A percentile compares a stretch with the other conserved stretches of the same genome.
Conservation (phyloP, 2,888 invertebrate species). For the Odontomyia ornata region DNA sequence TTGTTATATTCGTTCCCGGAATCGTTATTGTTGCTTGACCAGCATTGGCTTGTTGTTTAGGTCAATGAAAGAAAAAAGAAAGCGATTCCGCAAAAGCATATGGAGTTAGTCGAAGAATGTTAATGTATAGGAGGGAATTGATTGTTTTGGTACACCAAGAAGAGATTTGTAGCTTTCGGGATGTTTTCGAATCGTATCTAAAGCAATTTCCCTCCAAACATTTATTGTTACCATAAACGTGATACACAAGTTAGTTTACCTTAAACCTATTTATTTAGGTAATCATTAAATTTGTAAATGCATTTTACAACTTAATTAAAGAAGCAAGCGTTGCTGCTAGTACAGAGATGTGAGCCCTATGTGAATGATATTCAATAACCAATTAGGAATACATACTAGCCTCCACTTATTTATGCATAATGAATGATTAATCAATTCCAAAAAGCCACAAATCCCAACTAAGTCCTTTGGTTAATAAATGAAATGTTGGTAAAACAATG, state of each 20-base stretch:
- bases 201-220: too few species aligned
- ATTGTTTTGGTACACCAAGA: not conserved
- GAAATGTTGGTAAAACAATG: not conserved
- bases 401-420: not conserved
- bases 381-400: too few species aligned
- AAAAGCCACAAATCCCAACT: constrained; percentile 23
- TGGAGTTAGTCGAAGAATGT: constrained; percentile 47
- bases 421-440: not conserved
- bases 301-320: too few species aligned
- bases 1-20: constrained; percentile 69
- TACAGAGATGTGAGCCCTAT: too few species aligned
- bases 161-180: constrained; percentile 46
- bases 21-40: constrained; percentile 68
- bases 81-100: constrained; percentile 48
- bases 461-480: constrained; percentile 27
- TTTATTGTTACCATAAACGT: too few species aligned
- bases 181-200: not conserved
- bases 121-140: constrained; percentile 40
- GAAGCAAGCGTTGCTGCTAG: too few species aligned
- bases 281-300: too few species aligned
- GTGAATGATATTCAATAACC: too few species aligned
- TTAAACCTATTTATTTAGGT: too few species aligned
- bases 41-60: constrained; percentile 47
- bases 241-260: too few species aligned
- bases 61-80: constrained; percentile 39